These are phyloP conservation scores for Spheniscus mendiculus DNA, from an alignment of 2,113 vertebrate species.

Conservation along the genomic window DNA sequence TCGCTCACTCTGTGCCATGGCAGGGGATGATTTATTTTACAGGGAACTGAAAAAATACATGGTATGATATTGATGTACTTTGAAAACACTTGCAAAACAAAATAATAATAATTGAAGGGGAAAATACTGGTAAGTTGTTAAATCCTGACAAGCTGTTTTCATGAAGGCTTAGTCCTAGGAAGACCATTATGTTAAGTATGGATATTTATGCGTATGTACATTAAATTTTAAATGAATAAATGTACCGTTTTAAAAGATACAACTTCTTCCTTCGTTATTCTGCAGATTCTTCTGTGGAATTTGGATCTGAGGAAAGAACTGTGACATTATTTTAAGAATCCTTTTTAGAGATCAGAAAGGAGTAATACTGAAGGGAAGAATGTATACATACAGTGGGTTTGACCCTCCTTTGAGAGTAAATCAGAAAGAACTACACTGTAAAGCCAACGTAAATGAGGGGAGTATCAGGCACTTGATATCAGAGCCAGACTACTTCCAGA, in stretches of 20 bases:
- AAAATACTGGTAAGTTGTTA: neutral
- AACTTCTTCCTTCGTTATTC: neutral
- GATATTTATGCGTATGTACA: neutral
- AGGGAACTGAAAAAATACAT: neutral
- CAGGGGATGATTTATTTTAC: neutral
- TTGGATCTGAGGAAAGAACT: neutral
- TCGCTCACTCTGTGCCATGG: neutral
- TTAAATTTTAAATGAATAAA: neutral
- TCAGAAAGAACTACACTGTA: neutral
- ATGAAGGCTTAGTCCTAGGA: neutral
- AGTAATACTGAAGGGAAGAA: neutral
- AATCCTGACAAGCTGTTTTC: neutral
- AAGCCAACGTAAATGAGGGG: neutral
- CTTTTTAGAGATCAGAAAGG: neutral
- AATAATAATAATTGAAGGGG: neutral
- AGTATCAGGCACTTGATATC: neutral
- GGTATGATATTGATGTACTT: neutral
- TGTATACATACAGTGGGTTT: neutral
- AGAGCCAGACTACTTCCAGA: neutral
- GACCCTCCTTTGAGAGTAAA: neutral
- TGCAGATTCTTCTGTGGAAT: neutral
- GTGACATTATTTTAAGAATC: neutral
- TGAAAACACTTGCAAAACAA: neutral
- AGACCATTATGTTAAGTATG: neutral
- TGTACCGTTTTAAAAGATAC: neutral